Conservation (phyloP, 2,797 vertebrate genomes). For the Crossoptilon crossoptilon region DNA sequence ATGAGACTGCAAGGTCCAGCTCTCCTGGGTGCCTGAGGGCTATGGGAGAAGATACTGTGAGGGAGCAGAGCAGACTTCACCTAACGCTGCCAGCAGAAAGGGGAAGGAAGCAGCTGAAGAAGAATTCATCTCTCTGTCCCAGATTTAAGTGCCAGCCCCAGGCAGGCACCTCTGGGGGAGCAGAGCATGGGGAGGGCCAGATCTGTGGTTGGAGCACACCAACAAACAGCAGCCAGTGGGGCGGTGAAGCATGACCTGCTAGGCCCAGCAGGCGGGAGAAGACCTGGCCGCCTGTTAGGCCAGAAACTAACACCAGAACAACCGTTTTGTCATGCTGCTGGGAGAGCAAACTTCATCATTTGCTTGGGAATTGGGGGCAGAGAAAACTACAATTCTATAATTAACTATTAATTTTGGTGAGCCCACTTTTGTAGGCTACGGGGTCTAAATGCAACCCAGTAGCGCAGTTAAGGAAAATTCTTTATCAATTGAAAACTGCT, state of each 20-base stretch:
- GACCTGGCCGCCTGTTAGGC: neutral
- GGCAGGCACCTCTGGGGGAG: neutral
- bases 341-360: neutral
- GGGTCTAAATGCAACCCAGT: slow-evolving; percentile 70
- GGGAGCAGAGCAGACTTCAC: slow-evolving; percentile 31
- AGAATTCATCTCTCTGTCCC: neutral
- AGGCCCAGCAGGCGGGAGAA: accelerated
- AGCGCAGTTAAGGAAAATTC: slow-evolving; percentile 61
- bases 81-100: neutral
- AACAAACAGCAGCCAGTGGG: neutral
- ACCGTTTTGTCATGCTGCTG: slow-evolving; percentile 31
- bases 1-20: slow-evolving; percentile 30
- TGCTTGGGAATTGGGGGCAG: neutral
- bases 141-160: neutral
- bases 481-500: slow-evolving; percentile 83
- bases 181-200: neutral
- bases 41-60: neutral
- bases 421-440: slow-evolving; percentile 43
- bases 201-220: neutral
- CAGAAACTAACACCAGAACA: neutral
- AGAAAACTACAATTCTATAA: slow-evolving; percentile 48
- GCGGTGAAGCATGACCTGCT: neutral
- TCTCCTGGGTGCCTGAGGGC: neutral
- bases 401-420: slow-evolving; percentile 47
- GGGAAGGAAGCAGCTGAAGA: slow-evolving; percentile 47